Percentiles rank a stretch among this genome's conserved stretches.
These are phyloP conservation scores for Stigmatopora nigra DNA, from an alignment of 2,113 vertebrate genomes.

Conservation along the genomic window DNA sequence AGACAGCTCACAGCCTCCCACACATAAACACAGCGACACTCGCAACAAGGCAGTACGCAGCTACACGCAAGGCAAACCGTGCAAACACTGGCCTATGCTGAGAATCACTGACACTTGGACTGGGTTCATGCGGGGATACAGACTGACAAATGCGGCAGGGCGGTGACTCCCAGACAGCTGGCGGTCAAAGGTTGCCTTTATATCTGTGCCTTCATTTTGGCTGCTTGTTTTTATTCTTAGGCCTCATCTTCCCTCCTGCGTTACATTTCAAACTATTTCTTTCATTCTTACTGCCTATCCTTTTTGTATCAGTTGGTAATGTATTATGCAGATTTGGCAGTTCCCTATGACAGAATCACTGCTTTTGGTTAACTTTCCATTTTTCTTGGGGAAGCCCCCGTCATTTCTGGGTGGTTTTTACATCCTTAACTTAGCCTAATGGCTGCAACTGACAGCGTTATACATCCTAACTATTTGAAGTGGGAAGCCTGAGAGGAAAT, in stretches of 20 bases:
- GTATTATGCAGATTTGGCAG: slow-evolving; percentile 24
- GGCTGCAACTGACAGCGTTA: too few relatives aligned
- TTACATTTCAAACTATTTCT: slow-evolving; percentile 10
- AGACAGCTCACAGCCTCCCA: slow-evolving; percentile 15
- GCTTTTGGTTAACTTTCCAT: slow-evolving; percentile 7
- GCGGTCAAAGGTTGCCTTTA: slow-evolving; percentile 61
- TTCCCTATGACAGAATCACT: slow-evolving; percentile 9
- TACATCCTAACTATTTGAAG: too few relatives aligned
- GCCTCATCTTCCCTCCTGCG: slow-evolving; percentile 43
- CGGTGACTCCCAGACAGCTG: slow-evolving; percentile 61
- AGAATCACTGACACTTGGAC: slow-evolving; percentile 43
- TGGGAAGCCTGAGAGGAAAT: too few relatives aligned
- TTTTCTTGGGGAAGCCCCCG: slow-evolving; percentile 17
- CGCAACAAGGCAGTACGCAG: slow-evolving; percentile 4
- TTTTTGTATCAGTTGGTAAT: slow-evolving; percentile 1
- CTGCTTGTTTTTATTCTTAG: slow-evolving; percentile 56
- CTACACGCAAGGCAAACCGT: not conserved
- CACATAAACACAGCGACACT: slow-evolving; percentile 27
- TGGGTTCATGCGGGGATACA: slow-evolving; percentile 54
- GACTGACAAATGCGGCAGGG: slow-evolving; percentile 51
- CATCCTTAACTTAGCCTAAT: not conserved
- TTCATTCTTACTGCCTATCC: slow-evolving; percentile 3
- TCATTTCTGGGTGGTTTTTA: slow-evolving; percentile 9
- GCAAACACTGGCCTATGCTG: slow-evolving; percentile 23
- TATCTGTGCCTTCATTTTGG: slow-evolving; percentile 53